These are phyloP conservation scores for Callosobruchus maculatus DNA, from an alignment of 2,888 invertebrate genomes.

Conservation along the genomic window DNA sequence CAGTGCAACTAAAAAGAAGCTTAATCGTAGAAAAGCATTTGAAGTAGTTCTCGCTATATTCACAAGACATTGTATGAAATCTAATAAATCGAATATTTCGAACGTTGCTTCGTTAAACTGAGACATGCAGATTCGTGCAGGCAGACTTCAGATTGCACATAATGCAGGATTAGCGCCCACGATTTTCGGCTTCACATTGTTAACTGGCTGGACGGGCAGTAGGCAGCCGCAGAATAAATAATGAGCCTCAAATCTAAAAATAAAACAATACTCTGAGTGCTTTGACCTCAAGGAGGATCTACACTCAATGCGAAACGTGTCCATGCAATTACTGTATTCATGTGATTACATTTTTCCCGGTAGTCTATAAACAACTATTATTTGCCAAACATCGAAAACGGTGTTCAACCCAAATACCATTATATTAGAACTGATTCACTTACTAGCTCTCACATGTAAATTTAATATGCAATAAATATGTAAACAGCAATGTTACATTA, in stretches of 20 bases:
- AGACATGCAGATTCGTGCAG: not conserved
- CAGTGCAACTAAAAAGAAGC: no score
- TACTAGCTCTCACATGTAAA: no score
- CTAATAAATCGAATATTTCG: no score
- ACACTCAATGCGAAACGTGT: not conserved
- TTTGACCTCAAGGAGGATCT: not conserved
- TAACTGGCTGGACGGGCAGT: not conserved
- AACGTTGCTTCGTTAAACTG: not conserved
- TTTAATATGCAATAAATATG: no score
- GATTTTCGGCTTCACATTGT: not conserved
- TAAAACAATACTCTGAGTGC: not conserved
- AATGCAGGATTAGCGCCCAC: not conserved
- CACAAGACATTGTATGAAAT: no score
- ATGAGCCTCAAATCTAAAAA: not conserved
- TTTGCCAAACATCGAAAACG: not conserved
- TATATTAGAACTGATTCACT: not conserved
- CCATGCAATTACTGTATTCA: not conserved
- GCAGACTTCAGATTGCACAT: not conserved
- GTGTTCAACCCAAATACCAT: not conserved
- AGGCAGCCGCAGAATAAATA: not conserved
- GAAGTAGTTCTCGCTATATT: no score
- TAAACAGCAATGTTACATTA: no score
- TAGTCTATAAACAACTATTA: not conserved
- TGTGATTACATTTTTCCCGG: not conserved
- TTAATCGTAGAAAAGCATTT: no score